Conservation (phyloP, 2,888 invertebrate genomes). For the Megalurothrips usitatus region DNA sequence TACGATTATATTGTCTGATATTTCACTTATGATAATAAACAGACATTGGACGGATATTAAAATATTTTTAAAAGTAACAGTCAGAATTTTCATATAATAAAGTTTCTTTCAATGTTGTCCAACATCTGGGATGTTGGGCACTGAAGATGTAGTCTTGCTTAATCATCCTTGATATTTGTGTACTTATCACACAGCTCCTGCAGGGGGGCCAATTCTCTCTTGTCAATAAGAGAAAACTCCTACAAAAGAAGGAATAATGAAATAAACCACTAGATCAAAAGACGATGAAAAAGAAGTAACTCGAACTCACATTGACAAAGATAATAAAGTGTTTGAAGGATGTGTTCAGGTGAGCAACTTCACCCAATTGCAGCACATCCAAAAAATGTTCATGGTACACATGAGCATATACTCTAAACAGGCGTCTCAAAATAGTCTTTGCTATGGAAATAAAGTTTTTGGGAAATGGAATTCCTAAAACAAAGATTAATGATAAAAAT, state of each 20-base stretch:
- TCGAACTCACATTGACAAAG: conserved; percentile 71
- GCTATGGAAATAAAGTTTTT: conserved; percentile 95
- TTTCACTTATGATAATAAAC: not conserved
- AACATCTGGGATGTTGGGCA: too few species aligned
- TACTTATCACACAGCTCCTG: conserved; percentile 93
- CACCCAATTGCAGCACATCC: conserved; percentile 94
- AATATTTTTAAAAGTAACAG: too few species aligned
- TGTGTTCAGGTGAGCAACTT: conserved; percentile 98
- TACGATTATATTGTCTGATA: too few species aligned
- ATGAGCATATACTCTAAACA: conserved; percentile 98
- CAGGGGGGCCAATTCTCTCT: conserved; percentile 91
- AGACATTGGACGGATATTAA: not conserved
- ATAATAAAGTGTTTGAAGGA: conserved; percentile 99
- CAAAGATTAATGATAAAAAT: not conserved
- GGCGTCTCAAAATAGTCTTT: conserved; percentile 94
- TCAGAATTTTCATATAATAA: too few species aligned
- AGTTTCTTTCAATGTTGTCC: too few species aligned
- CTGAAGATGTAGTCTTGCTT: not conserved
- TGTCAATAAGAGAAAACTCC: conserved; percentile 96
- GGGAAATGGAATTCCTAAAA: conserved; percentile 89
- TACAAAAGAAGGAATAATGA: conserved; percentile 55
- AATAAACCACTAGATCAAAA: not conserved
- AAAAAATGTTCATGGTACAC: conserved; percentile 99
- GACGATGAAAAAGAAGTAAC: not conserved
- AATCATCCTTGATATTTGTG: not conserved